These are phyloP conservation scores for Epiblema foenella DNA, from an alignment of 2,888 invertebrate genomes.

Conservation along the genomic window DNA sequence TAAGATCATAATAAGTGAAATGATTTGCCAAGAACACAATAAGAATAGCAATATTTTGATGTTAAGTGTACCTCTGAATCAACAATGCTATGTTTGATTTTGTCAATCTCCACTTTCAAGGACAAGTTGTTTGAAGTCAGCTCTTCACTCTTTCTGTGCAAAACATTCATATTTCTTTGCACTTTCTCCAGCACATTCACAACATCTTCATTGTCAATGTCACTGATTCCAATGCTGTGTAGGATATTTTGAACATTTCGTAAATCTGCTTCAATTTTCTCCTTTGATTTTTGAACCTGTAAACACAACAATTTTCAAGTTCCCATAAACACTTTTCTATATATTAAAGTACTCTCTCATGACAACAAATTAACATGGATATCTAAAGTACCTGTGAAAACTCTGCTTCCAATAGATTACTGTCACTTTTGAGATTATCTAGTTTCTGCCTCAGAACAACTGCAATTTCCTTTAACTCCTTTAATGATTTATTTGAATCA, in stretches of 20 bases:
- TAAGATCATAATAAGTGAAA: slow-evolving; percentile 21
- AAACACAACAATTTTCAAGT: background rate
- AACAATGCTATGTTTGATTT: slow-evolving; percentile 59
- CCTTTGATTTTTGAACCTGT: slow-evolving; percentile 71
- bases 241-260: slow-evolving; percentile 71
- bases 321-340: too few species aligned
- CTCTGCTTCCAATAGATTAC: slow-evolving; percentile 75
- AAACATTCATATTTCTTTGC: slow-evolving; percentile 63
- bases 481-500: slow-evolving; percentile 64
- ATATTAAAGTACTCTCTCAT: too few species aligned
- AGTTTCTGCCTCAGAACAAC: slow-evolving; percentile 72
- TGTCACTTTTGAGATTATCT: slow-evolving; percentile 72
- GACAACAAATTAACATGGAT: background rate
- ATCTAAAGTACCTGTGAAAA: slow-evolving; percentile 65
- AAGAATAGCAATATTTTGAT: background rate
- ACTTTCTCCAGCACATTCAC: slow-evolving; percentile 68
- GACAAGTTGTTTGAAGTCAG: slow-evolving; percentile 72
- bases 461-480: slow-evolving; percentile 74
- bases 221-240: slow-evolving; percentile 66
- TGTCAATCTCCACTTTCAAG: slow-evolving; percentile 73
- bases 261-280: slow-evolving; percentile 79
- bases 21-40: background rate
- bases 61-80: slow-evolving; percentile 61
- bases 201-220: slow-evolving; percentile 59
- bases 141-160: slow-evolving; percentile 74